Base-by-base conservation (phyloP, 2,797 vertebrate genomes). In the Gallinago solitaria region DNA sequence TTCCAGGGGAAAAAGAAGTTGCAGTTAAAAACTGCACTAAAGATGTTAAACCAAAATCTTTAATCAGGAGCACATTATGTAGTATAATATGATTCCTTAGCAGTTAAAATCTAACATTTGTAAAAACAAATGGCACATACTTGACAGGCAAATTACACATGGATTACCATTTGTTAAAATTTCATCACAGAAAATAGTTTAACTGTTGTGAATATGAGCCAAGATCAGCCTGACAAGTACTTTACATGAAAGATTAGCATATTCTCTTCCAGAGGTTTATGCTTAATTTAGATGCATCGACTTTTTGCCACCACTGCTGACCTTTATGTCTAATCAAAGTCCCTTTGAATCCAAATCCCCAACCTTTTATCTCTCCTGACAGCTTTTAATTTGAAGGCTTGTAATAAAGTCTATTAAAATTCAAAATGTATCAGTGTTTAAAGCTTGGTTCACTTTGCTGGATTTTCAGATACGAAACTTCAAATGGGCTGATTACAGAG, bases 271-370 rank as follows among this genome's bases (percentile, higher is more conserved):
- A 97, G 94, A 98, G 97, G 88, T 97, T 97, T 97, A 94, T 86
- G 50, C 84, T 98, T 97, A 97, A 97, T 97, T 97, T 97, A 97
- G 96, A 97, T 95, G 95, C 54, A 90, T 95, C 81, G 85, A 97
- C 91, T 96, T 98, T 93, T 98, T 96, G 77, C 76, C 91, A 95
- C 91, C 79, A 82, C 43, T 87, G 82, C 87, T 97, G 96, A 97
- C 94, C 94, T 97, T 97, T 97, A 96, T 96, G 97, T 97, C 92
- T 97, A 97, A 97, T 97, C 97, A 98, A 97, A 97, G 71, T 96
- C 53, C 92, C 81, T 97, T 96, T 95, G 95, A 97, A 95, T 97
- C 93, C 81, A 95, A 76, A 98, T 97, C 57, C 88, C 92, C 63
- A 95, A 83, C 73, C 64, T 97, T 98, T 98, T 97, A 97, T 98